Evolutionary conservation across 2,113 vertebrate species (phyloP), one percentile per base, ranked within the genome.

Genomic region (Python bivittatus): DNA sequence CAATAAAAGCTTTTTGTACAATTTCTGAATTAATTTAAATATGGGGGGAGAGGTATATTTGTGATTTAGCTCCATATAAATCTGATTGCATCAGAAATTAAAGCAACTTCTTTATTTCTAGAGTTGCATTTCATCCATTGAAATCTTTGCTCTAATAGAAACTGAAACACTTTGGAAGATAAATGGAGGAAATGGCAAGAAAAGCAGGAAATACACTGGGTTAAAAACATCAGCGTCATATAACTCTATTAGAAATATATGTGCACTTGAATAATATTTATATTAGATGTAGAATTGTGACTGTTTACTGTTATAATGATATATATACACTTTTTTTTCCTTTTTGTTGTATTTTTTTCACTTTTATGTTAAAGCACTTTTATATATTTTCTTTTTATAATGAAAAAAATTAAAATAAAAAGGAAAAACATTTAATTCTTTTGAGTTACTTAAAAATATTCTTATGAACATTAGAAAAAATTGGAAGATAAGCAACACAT

Each of bases 1-100:
- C 94, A 89, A 96, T 91, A 93, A 89, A 94, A 96, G 9, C 92
- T 86, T 96, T 87, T 93, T 17, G 84, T 90, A 72, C 89, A 94
- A 95, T 86, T 88, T 29, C 88, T 94, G 48, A 86, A 90, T 93
- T 93, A 53, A 79, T 91, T 53, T 57, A 84, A 93, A 91, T 94
- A 94, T 68, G 87, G 89, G 92, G 12, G 0, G 0, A 42, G 68
- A 13, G 20, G 6, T 42, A 79, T 79, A 42, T 91, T 89, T 4
- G 93, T 94, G 95, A 88, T 56, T 17, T 93, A 25, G 61, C 27
- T 91, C 38, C 88, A 1, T 91, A 95, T 92, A 96, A 95, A 93
- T 4, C 44, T 79, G 11, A 94, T 91, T 95, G 94, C 91, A 93
- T 89, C 91, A 52, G 11, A 23, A 88, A 90, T 86, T n/a, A 92